Conservation (phyloP, 1,140 invertebrate genomes). For the Asbolus verrucosus region DNA sequence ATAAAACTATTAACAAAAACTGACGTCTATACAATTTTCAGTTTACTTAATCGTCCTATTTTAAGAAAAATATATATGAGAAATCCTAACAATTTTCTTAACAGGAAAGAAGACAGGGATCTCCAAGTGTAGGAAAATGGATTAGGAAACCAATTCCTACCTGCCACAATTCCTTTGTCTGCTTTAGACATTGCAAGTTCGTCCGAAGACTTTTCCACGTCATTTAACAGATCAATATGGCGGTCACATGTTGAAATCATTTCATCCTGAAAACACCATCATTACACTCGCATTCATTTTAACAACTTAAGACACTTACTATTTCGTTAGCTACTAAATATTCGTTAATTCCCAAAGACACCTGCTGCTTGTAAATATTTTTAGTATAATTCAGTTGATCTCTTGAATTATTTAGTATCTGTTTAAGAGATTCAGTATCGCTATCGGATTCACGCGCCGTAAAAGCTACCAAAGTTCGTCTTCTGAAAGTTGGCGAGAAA, state of each 20-base stretch:
- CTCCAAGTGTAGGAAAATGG: constrained; percentile 58
- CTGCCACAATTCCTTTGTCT: constrained; percentile 56
- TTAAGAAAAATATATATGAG: constrained; percentile 55
- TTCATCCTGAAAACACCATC: constrained; percentile 73
- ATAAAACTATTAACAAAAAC: constrained; percentile 41
- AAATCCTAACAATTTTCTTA: constrained; percentile 55
- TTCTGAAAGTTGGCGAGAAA: constrained; percentile 67
- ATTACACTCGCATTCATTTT: neutral
- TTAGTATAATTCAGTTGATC: constrained; percentile 58
- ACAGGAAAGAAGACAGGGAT: constrained; percentile 56
- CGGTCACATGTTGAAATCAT: constrained; percentile 76
- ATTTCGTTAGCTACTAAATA: constrained; percentile 60
- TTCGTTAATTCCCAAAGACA: constrained; percentile 56
- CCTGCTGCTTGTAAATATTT: constrained; percentile 59
- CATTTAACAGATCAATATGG: constrained; percentile 58
- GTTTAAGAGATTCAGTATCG: constrained; percentile 60
- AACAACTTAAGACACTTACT: constrained; percentile 55
- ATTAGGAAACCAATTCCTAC: constrained; percentile 59
- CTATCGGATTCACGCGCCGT: constrained; percentile 56
- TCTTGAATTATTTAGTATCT: constrained; percentile 59
- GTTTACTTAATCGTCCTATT: constrained; percentile 48
- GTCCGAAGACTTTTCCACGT: constrained; percentile 67
- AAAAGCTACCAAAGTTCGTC: constrained; percentile 55
- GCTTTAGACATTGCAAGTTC: constrained; percentile 53
- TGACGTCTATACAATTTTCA: constrained; percentile 50